These are phyloP conservation scores for Turritopsis dohrnii DNA, from an alignment of 30 jellyfish, hydroid and myxozoan genomes.

Conservation along the genomic window DNA sequence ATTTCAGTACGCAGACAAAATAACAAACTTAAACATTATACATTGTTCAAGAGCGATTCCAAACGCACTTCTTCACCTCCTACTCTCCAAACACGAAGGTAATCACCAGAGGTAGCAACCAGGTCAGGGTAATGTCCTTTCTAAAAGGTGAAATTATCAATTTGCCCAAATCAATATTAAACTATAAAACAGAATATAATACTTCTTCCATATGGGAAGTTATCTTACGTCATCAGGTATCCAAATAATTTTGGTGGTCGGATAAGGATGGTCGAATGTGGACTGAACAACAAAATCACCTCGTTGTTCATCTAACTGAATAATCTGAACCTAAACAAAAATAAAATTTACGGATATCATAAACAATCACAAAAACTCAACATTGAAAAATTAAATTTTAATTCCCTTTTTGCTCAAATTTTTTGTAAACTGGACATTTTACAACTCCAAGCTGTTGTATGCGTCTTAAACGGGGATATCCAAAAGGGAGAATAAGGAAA, in stretches of 20 bases:
- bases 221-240: slow-evolving; percentile 78
- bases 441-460: too few species aligned
- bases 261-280: slow-evolving; percentile 92
- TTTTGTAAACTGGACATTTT: too few species aligned
- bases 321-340: slow-evolving; percentile 62
- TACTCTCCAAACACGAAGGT: slow-evolving; percentile 88
- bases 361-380: too few species aligned
- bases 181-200: background rate
- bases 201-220: background rate
- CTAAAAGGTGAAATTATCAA: background rate
- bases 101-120: slow-evolving; percentile 93
- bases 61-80: slow-evolving; percentile 75
- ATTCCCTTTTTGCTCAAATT: too few species aligned
- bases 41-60: slow-evolving; percentile 71
- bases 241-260: slow-evolving; percentile 94
- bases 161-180: too few species aligned
- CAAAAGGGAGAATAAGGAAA: too few species aligned
- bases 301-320: slow-evolving; percentile 83
- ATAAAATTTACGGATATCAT: too few species aligned
- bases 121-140: slow-evolving; percentile 90
- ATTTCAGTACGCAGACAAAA: background rate
- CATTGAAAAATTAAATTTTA: too few species aligned
- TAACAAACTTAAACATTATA: slow-evolving; percentile 6
- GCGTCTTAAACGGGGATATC: too few species aligned
- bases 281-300: slow-evolving; percentile 76